These are phyloP conservation scores for Babylonia areolata DNA, from an alignment of 1,140 invertebrate genomes.

Conservation along the genomic window DNA sequence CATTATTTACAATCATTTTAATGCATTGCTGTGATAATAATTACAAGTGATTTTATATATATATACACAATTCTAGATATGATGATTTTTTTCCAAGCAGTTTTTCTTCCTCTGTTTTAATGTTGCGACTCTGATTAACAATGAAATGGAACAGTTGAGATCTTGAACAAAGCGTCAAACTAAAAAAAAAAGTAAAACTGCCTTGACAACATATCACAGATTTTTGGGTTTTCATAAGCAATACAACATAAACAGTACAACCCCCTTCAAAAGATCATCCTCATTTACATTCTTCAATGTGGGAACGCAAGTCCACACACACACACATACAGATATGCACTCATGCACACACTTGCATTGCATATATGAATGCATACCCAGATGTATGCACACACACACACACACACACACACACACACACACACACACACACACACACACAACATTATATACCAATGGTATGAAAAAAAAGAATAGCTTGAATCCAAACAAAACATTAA, in stretches of 20 bases:
- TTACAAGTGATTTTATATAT: not conserved
- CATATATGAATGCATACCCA: not conserved
- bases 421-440: slow-evolving; percentile 2
- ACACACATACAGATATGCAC: not conserved
- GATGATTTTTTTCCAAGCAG: not conserved
- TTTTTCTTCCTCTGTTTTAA: not conserved
- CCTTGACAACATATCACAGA: not conserved
- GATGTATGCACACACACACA: not conserved
- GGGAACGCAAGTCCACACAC: not conserved
- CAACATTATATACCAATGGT: not conserved
- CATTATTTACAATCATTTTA: not conserved
- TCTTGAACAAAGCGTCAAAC: not conserved
- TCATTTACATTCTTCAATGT: not conserved
- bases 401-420: slow-evolving; percentile 3
- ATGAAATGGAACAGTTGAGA: not conserved
- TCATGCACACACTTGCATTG: not conserved
- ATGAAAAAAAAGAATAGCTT: not conserved
- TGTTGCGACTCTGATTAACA: not conserved
- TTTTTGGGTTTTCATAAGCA: not conserved
- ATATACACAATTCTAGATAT: not conserved
- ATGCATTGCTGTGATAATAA: not conserved
- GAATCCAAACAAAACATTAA: too few relatives aligned
- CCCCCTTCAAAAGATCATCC: not conserved
- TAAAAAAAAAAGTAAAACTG: not conserved
- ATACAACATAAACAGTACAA: not conserved